Base-by-base conservation (phyloP, 2,888 invertebrate genomes). In the Dusona sp. region DNA sequence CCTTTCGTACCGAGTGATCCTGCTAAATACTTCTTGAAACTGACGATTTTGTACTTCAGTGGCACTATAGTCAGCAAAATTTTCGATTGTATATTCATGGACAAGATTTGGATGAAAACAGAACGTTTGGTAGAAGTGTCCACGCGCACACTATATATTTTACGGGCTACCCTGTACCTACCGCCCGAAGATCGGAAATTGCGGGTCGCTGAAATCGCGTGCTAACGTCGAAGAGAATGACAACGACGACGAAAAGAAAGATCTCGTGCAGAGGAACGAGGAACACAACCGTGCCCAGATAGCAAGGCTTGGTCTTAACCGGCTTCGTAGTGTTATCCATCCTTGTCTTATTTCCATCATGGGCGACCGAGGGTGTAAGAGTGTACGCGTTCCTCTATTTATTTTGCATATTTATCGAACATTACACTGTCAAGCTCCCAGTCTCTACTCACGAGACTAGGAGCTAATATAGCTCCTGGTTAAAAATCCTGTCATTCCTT, bases 381-480 rank as follows among this genome's bases (percentile, higher is more conserved):
- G 91, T 90, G 89, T 89, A 87, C 92, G 90, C 92, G 92, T 91
- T 92, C 91, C 92, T 91, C 91, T 92, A 92, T 92, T 92, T 92
- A 92, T 92, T 92, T 92, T 91, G 89, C 91, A 92, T 92, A 92
- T 92, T 92, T 92, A 91, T 88, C 85, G 86, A 77, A 87, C 89
- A 88, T 86, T 89, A 85, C 87, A 72, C 57, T 88, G 88, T 88
- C 54, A n/a, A 57, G 67, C 57, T 42, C 74, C 19, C 45, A 29
- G 45, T 70, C 45, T 70, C 45, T 29, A 45, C 68, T 57, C 80
- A n/a, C 25, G 42, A n/a, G 51, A 36, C 48, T 61, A 22, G 48
- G 83, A 86, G 74, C 51, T 45, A 57, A 68, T 74, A 65, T 54
- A 79, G 79, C 79, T 82, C 48, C 84, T 74, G 84, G 81, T 79